Conservation (phyloP, 2,113 vertebrate species). For the Trogon surrucura region DNA sequence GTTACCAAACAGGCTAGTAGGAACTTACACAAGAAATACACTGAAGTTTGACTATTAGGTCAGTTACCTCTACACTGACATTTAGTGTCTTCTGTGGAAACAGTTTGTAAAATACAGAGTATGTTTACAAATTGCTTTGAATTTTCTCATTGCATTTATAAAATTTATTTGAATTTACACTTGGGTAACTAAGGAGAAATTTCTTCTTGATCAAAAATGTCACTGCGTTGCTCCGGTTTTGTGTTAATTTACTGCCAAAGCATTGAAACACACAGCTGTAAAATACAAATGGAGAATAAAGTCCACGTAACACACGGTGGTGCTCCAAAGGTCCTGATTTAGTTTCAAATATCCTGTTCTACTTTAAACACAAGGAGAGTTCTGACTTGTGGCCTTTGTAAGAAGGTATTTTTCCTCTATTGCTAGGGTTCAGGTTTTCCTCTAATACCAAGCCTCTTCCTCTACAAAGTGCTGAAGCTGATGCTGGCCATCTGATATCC, state of each 20-base stretch:
- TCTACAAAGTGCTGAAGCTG: background rate
- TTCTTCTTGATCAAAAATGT: background rate
- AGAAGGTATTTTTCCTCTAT: background rate
- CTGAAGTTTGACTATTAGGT: background rate
- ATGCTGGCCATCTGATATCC: background rate
- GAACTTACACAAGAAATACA: background rate
- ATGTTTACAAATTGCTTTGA: background rate
- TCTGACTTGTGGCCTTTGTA: background rate
- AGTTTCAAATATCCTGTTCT: background rate
- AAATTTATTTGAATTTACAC: background rate
- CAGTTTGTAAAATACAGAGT: background rate
- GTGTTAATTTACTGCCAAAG: background rate
- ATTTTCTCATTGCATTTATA: background rate
- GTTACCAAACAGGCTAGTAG: background rate
- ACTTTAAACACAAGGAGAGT: background rate
- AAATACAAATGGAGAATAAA: background rate
- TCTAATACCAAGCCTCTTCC: background rate
- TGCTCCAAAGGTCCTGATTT: background rate
- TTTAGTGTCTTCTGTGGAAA: background rate
- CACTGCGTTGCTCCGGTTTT: background rate
- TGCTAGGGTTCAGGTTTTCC: background rate
- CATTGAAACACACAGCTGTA: background rate
- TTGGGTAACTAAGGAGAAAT: background rate
- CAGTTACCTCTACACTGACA: background rate
- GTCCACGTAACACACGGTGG: background rate